phyloP scores from a whole-genome alignment of 1,140 invertebrate species.

The Mamestra configurata region DNA sequence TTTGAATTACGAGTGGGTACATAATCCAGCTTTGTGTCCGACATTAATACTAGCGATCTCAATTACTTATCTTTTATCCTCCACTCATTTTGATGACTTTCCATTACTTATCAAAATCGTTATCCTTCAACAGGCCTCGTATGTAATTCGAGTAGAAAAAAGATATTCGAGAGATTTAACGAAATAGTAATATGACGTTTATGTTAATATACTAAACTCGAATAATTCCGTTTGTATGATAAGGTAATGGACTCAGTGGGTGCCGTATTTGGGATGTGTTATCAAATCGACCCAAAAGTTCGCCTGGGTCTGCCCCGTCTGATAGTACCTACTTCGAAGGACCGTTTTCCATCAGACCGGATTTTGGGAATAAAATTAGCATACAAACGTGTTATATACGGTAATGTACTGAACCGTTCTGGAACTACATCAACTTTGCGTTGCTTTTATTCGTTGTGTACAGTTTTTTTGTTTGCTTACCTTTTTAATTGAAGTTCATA shows the following conservation, averaged over 20 bases:
- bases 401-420: constrained; percentile 66
- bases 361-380: constrained; percentile 82
- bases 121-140: constrained; percentile 8
- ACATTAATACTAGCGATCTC: constrained; percentile 65
- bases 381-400: constrained; percentile 78
- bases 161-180: constrained; percentile 21
- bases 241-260: constrained; percentile 65
- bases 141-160: not conserved
- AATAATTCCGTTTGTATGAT: constrained; percentile 65
- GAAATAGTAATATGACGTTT: constrained; percentile 52
- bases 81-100: constrained; percentile 71
- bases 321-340: constrained; percentile 74
- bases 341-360: constrained; percentile 78
- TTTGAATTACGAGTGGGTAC: constrained; percentile 32
- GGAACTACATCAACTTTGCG: constrained; percentile 58
- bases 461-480: constrained; percentile 18
- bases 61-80: constrained; percentile 62
- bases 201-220: constrained; percentile 63
- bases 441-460: constrained; percentile 23
- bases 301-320: constrained; percentile 56
- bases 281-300: constrained; percentile 83
- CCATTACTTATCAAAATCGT: constrained; percentile 49
- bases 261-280: constrained; percentile 66
- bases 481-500: not conserved
- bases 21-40: constrained; percentile 41